Percentiles rank a stretch among this genome's conserved stretches.
phyloP scores from a whole-genome alignment of 92 coral and sea anemone species.

The Epizoanthus illoricatus region DNA sequence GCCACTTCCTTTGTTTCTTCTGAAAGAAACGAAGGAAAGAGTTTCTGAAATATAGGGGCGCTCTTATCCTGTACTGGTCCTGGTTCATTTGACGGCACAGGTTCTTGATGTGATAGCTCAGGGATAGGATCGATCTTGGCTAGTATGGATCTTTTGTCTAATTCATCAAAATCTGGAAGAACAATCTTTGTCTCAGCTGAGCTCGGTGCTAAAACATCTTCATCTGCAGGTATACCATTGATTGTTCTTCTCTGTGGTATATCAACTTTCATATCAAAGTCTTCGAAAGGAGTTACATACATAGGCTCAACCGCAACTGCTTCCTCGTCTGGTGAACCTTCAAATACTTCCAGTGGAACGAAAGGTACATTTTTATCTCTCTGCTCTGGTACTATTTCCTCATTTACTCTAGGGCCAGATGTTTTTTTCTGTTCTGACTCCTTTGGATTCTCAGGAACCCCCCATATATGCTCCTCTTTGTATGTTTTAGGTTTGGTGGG shows the following conservation, averaged over 20 bases:
- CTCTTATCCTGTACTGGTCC: conserved; percentile 21
- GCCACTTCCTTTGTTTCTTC: conserved; percentile 31
- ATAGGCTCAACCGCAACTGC: conserved; percentile 1
- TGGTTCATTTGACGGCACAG: conserved; percentile 22
- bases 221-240: neutral
- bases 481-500: conserved; percentile 21
- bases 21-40: conserved; percentile 44
- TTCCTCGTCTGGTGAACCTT: conserved; percentile 13
- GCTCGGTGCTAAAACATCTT: neutral
- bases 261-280: neutral
- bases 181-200: neutral
- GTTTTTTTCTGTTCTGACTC: conserved; percentile 17
- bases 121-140: neutral
- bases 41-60: conserved; percentile 40
- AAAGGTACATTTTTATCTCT: conserved; percentile 19
- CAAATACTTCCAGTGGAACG: conserved; percentile 34
- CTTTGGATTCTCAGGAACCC: neutral
- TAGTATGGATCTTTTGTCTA: neutral
- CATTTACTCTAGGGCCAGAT: conserved; percentile 7
- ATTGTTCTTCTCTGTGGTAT: too few species aligned
- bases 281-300: too few species aligned
- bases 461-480: conserved; percentile 31
- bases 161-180: neutral
- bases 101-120: neutral
- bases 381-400: conserved; percentile 16